A percentile compares a stretch with the other conserved stretches of the same genome.
Evolutionary conservation across 1,140 invertebrate species (phyloP).

Genomic region (Cotesia typhae): DNA sequence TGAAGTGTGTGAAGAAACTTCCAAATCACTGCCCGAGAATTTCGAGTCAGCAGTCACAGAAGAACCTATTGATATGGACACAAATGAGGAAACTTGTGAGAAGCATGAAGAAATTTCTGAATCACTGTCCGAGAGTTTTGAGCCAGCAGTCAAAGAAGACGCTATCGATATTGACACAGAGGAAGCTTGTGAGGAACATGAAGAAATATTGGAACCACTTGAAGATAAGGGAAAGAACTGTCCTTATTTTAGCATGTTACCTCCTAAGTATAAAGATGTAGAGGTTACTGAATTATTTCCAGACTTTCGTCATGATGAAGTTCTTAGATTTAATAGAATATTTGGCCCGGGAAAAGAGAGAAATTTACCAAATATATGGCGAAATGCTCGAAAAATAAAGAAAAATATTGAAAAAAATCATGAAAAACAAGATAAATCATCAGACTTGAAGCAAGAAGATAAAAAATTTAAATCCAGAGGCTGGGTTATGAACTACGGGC

Average conservation of each 20-base stretch:
- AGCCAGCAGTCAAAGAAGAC: constrained; percentile 53
- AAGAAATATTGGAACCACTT: constrained; percentile 78
- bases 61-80: constrained; percentile 68
- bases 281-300: constrained; percentile 92
- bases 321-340: constrained; percentile 89
- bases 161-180: constrained; percentile 69
- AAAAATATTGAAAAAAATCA: constrained; percentile 70
- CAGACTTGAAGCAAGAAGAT: constrained; percentile 73
- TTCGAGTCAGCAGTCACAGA: constrained; percentile 48
- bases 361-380: constrained; percentile 94
- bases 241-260: constrained; percentile 92
- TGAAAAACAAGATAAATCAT: constrained; percentile 71
- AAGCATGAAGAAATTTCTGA: constrained; percentile 81
- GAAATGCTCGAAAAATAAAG: constrained; percentile 81
- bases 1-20: constrained; percentile 87
- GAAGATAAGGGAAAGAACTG: constrained; percentile 58
- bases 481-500: constrained; percentile 73
- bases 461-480: constrained; percentile 68
- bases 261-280: constrained; percentile 91
- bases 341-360: constrained; percentile 92
- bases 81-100: constrained; percentile 71
- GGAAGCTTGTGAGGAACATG: constrained; percentile 69
- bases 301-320: constrained; percentile 90
- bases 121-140: constrained; percentile 70
- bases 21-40: constrained; percentile 70